Conservation (phyloP, 2,797 vertebrate species). For the Thripadectes ignobilis region DNA sequence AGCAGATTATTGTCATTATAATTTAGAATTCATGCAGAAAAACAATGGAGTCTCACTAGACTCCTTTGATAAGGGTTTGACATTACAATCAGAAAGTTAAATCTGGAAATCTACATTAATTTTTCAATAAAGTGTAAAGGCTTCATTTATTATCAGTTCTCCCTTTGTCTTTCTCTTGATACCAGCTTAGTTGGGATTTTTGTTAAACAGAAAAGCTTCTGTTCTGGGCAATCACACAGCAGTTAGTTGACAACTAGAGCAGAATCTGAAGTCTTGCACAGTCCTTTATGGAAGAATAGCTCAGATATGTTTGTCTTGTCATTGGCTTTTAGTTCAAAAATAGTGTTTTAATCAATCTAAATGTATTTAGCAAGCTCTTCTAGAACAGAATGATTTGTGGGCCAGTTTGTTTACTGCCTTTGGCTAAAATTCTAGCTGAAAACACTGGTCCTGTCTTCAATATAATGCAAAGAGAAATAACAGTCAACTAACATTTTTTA, state of each 20-base stretch:
- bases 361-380: not conserved
- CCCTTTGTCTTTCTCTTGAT: not conserved
- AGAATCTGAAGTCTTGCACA: constrained; percentile 8
- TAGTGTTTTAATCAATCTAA: not conserved
- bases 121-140: constrained; percentile 6
- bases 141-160: not conserved
- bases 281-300: not conserved
- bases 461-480: not conserved
- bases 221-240: not conserved
- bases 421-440: not conserved
- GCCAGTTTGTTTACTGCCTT: not conserved
- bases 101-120: not conserved
- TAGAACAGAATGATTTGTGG: not conserved
- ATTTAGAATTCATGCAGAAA: constrained; percentile 26
- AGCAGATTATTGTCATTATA: constrained; percentile 11
- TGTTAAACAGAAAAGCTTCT: not conserved
- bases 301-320: not conserved
- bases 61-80: not conserved
- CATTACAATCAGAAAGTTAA: constrained; percentile 15
- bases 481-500: not conserved
- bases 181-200: not conserved
- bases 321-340: constrained; percentile 17
- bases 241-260: not conserved
- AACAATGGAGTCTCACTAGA: constrained; percentile 34
- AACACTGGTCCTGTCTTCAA: not conserved